Evolutionary conservation across 2,797 vertebrate genomes (phyloP).

Genomic region (Sebastes itinus): DNA sequence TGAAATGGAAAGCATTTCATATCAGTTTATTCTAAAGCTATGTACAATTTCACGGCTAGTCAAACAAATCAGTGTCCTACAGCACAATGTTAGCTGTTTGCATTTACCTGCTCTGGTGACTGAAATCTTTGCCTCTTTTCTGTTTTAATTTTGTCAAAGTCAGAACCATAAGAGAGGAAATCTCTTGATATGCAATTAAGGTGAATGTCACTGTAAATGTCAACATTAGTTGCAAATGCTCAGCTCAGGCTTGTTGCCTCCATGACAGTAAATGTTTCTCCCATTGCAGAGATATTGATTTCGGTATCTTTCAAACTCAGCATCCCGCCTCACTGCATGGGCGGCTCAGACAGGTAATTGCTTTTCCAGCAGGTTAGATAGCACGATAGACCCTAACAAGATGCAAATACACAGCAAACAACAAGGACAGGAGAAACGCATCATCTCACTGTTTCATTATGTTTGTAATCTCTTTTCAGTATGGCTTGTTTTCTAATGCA

Average conservation of each 20-base stretch:
- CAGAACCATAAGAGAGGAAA: slow-evolving; percentile 17
- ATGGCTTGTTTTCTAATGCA: slow-evolving; percentile 15
- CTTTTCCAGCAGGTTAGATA: slow-evolving; percentile 64
- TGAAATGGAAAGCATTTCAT: slow-evolving; percentile 12
- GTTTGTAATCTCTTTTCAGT: neutral
- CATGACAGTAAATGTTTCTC: slow-evolving; percentile 55
- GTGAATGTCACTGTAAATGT: slow-evolving; percentile 61
- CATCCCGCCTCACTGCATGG: slow-evolving; percentile 49
- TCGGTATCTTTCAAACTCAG: slow-evolving; percentile 58
- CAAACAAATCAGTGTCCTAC: neutral
- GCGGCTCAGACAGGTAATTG: slow-evolving; percentile 64
- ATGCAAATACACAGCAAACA: slow-evolving; percentile 41
- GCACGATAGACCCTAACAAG: slow-evolving; percentile 24
- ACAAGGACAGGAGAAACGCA: neutral
- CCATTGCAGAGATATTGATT: slow-evolving; percentile 71
- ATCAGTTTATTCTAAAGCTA: neutral
- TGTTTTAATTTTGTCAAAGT: slow-evolving; percentile 23
- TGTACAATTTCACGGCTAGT: neutral
- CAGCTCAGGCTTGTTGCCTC: slow-evolving; percentile 36
- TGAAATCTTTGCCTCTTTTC: slow-evolving; percentile 18
- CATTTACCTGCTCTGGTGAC: neutral
- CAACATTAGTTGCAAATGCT: slow-evolving; percentile 48
- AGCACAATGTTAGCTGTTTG: neutral
- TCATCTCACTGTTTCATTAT: slow-evolving; percentile 15
- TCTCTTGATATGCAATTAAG: slow-evolving; percentile 56